phyloP scores from a whole-genome alignment of 2,797 vertebrate species.

The Phoeniculus purpureus region DNA sequence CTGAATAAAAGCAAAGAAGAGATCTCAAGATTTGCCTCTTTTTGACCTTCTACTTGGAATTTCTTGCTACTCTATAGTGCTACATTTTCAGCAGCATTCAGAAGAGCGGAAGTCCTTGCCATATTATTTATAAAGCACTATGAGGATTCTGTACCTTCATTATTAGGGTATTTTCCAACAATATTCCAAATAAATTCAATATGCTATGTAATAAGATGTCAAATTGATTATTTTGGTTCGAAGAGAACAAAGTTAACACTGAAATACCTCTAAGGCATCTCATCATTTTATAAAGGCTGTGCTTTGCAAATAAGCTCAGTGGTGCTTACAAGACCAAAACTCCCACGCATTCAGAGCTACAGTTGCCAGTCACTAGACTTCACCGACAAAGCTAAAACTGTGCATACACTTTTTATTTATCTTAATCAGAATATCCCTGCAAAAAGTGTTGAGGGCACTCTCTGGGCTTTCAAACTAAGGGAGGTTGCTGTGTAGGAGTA shows the following conservation, averaged over 20 bases:
- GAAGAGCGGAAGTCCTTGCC: background rate
- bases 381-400: background rate
- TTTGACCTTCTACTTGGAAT: background rate
- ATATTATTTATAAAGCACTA: background rate
- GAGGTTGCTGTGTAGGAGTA: background rate
- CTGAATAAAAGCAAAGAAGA: background rate
- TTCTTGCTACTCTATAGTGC: background rate
- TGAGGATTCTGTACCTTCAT: background rate
- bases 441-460: background rate
- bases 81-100: background rate
- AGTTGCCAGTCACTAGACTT: background rate
- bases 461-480: background rate
- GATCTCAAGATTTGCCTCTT: background rate
- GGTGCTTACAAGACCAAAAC: background rate
- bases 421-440: background rate
- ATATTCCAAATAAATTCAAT: background rate
- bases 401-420: background rate
- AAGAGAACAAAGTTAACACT: background rate
- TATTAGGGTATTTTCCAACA: background rate
- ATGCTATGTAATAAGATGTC: background rate
- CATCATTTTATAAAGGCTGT: background rate
- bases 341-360: background rate
- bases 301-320: background rate
- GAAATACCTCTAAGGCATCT: background rate
- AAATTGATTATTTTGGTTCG: background rate